phyloP scores from a whole-genome alignment of 2,113 vertebrate species.

The Nothoprocta perdicaria region DNA sequence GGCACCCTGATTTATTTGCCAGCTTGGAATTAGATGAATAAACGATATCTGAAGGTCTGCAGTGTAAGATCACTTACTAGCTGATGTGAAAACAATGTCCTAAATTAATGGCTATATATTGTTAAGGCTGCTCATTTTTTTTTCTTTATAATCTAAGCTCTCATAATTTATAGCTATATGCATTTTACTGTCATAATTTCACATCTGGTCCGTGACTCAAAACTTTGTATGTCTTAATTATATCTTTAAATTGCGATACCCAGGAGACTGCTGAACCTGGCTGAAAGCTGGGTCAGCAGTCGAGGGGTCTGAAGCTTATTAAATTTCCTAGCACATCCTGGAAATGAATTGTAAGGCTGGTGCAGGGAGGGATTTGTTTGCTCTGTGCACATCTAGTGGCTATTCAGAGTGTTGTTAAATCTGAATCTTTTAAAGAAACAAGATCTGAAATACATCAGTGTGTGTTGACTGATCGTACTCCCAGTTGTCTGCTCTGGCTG shows the following conservation, averaged over 20 bases:
- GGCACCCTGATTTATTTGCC: neutral
- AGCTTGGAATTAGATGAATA: neutral
- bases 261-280: slow-evolving; percentile 38
- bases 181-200: neutral
- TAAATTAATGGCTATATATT: neutral
- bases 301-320: slow-evolving; percentile 52
- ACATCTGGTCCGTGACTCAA: neutral
- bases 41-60: neutral
- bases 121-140: neutral
- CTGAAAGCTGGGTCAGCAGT: slow-evolving; percentile 30
- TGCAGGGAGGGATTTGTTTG: slow-evolving; percentile 6
- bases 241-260: slow-evolving; percentile 63
- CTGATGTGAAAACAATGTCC: neutral
- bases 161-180: neutral
- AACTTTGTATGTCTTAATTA: slow-evolving; percentile 46
- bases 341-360: slow-evolving; percentile 21
- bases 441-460: neutral
- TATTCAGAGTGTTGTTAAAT: neutral
- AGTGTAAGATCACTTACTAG: neutral
- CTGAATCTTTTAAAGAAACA: neutral
- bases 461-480: neutral
- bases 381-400: neutral
- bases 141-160: neutral
- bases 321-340: slow-evolving; percentile 30
- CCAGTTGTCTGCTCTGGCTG: neutral